Conservation (phyloP, 1,140 invertebrate genomes). For the Aphaenogaster rudis region DNA sequence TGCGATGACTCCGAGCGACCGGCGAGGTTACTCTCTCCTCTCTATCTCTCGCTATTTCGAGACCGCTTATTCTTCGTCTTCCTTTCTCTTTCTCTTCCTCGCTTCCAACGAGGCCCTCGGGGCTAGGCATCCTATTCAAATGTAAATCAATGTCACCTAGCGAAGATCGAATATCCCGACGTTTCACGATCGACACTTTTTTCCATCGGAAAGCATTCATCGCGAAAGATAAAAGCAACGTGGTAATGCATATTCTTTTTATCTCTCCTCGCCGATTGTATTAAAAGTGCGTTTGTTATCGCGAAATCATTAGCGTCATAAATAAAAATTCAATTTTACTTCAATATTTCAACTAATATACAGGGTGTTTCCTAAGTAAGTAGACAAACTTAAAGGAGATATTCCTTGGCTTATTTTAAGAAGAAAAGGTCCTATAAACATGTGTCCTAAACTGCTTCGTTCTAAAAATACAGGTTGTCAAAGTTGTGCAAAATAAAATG, state of each 20-base stretch:
- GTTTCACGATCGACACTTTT: slow-evolving; percentile 59
- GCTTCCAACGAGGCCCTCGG: not conserved
- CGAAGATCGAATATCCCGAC: slow-evolving; percentile 63
- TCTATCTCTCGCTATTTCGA: slow-evolving; percentile 7
- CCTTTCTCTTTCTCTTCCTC: slow-evolving; percentile 18
- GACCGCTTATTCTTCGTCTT: slow-evolving; percentile 13
- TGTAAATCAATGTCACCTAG: slow-evolving; percentile 77
- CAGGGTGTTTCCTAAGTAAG: too few relatives aligned
- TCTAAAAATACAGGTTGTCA: too few relatives aligned
- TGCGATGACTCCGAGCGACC: slow-evolving; percentile 68
- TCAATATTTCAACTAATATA: not conserved
- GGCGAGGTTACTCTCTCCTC: slow-evolving; percentile 22
- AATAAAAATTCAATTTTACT: not conserved
- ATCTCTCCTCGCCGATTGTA: not conserved
- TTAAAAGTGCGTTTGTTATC: not conserved
- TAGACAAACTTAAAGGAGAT: too few relatives aligned
- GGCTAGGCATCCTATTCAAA: slow-evolving; percentile 67
- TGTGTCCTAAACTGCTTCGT: too few relatives aligned
- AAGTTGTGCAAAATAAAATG: too few relatives aligned
- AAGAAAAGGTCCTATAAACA: too few relatives aligned
- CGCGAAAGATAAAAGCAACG: slow-evolving; percentile 47
- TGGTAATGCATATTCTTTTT: slow-evolving; percentile 17
- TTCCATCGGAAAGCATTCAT: slow-evolving; percentile 55
- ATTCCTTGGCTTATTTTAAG: too few relatives aligned
- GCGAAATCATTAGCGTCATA: not conserved